phyloP scores from a whole-genome alignment of 1,140 invertebrate genomes.

The Amyelois transitella region DNA sequence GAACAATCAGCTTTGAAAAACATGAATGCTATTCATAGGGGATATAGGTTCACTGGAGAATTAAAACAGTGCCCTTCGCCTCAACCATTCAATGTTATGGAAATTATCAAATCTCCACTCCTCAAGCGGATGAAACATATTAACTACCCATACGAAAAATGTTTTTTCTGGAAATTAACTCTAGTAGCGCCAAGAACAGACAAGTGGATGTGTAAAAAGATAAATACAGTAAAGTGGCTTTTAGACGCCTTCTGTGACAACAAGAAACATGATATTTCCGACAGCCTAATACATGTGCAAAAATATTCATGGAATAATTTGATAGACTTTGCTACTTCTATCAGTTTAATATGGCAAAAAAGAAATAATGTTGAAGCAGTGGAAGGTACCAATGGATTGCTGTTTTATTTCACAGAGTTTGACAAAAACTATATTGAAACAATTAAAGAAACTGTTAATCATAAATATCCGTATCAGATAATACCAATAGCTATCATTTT shows the following conservation, averaged over 20 bases:
- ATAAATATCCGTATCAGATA: slow-evolving; percentile 58
- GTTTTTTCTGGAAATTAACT: slow-evolving; percentile 81
- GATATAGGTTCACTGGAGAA: slow-evolving; percentile 57
- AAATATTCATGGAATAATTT: slow-evolving; percentile 68
- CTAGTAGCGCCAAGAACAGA: slow-evolving; percentile 74
- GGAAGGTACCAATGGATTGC: slow-evolving; percentile 58
- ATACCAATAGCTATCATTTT: slow-evolving; percentile 58
- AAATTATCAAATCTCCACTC: slow-evolving; percentile 67
- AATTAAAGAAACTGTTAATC: slow-evolving; percentile 60
- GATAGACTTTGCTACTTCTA: slow-evolving; percentile 64
- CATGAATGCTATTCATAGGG: slow-evolving; percentile 74
- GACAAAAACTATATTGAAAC: slow-evolving; percentile 41
- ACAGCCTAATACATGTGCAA: slow-evolving; percentile 51
- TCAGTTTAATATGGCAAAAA: slow-evolving; percentile 46
- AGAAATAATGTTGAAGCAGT: slow-evolving; percentile 44
- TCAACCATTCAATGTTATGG: slow-evolving; percentile 61
- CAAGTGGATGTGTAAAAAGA: slow-evolving; percentile 53
- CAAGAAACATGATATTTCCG: slow-evolving; percentile 33
- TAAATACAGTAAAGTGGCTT: slow-evolving; percentile 56
- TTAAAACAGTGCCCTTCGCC: slow-evolving; percentile 45
- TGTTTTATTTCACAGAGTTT: slow-evolving; percentile 54
- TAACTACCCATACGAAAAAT: slow-evolving; percentile 67
- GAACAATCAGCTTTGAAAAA: slow-evolving; percentile 72
- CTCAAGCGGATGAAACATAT: slow-evolving; percentile 66
- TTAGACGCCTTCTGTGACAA: slow-evolving; percentile 49